Base-by-base conservation (phyloP, 2,888 invertebrate species). In the Lomographa bimaculata region DNA sequence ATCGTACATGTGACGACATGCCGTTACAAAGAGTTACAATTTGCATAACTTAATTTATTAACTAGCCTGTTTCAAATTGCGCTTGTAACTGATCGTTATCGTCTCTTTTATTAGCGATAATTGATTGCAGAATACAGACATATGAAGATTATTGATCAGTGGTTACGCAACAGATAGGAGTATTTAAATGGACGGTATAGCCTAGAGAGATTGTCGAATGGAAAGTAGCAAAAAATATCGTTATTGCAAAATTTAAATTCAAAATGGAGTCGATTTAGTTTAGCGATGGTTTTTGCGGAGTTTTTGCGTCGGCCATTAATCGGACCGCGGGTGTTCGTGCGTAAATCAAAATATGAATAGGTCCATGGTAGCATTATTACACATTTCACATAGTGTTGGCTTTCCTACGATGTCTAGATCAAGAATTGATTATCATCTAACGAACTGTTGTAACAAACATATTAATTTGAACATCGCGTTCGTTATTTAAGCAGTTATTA, bases 291-390 rank as follows among this genome's bases (percentile, higher is more conserved):
- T 66, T 64, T 64, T 60, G 59, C 57, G 20, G 23, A 45, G 43
- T 50, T 54, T 49, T 52, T 53, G 48, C 42, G 40, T 29, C 35
- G 29, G 29, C 39, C 30, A 40, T 43, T 46, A 58, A 55, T 36
- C 45, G 50, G 44, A 46, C 51, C 27, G 61, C 47, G 55, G 38
- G 56, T 62, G 64, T 59, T 71, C 71, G 72, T 72, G 74, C 74
- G 71, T 73, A 66, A 71, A 77, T 64, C 53, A 64, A 66, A 68
- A 62, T 64, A 64, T 68, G 51, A 69, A 69, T 68, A 63, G 57
- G 52, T 57, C 51, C 50, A 28, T 28, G 32, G 33, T 56, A 50
- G 45, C 38, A 46, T 49, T 60, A 66, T 70, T 58, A 63, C 20
- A 48, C 47, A 32, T 49, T 33, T 2, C 14, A n/a, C n/a, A n/a